Evolutionary conservation across 2,113 vertebrate genomes (phyloP), one percentile per base, ranked within the genome.

Genomic region (Tychaedon coryphoeus): DNA sequence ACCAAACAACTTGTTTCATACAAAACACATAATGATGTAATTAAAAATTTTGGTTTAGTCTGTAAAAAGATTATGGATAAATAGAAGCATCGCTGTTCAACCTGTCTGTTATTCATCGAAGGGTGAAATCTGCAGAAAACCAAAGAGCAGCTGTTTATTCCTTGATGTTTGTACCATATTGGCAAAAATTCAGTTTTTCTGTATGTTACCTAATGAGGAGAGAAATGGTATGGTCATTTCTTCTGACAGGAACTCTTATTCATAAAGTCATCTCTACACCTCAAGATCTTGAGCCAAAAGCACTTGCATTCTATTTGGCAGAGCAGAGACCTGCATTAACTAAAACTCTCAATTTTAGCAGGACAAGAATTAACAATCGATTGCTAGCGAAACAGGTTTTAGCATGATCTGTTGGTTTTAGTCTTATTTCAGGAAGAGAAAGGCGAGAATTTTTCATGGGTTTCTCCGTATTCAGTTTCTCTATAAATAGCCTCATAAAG

Each of bases 401-500:
- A 86, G 23, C 31, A 53, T 72, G 23, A 82, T 76, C 16, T 88
- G 6, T 88, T 74, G 5, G 14, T 53, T 94, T 92, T 83, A 76
- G 20, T 38, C 45, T 69, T 72, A 72, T 78, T 89, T 89, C 57
- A 67, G 53, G 75, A 86, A 62, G 17, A 47, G 64, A 76, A 91
- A 67, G 61, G 66, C 91, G 89, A 87, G 81, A 87, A 45, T 92
- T 95, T 93, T 89, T 94, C 36, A 61, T 57, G 38, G 6, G 28
- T 94, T 95, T 96, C 77, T 91, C 53, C 5, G 70, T 92, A 91
- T 75, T 95, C 48, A 36, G 56, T 95, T 86, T 75, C 86, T 72
- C 96, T 96, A 95, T 92, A 97, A 96, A 97, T 95, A 97, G 94
- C 76, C 71, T 69, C 73, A 79, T 92, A 79, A 94, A 90, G n/a